Conservation (phyloP, 2,888 invertebrate genomes). For the Thecocarcelia acutangulata region DNA sequence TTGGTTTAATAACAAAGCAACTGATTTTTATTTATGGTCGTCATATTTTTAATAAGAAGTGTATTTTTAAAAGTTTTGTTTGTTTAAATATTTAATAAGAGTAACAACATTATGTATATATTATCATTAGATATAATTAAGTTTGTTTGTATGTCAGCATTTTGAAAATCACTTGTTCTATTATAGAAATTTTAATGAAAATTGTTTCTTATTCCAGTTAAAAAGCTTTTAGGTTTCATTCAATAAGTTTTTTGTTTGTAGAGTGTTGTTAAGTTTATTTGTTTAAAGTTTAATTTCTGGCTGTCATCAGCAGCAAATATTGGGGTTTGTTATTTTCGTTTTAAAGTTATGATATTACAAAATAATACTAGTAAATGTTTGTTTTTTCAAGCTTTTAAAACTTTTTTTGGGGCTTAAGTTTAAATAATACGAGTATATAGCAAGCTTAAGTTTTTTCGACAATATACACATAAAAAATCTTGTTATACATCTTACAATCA, state of each 20-base stretch:
- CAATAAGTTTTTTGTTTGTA: slow-evolving; percentile 10
- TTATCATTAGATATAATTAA: not conserved
- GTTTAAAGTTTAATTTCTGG: slow-evolving; percentile 5
- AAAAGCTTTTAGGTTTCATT: slow-evolving; percentile 51
- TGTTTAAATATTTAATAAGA: slow-evolving; percentile 46
- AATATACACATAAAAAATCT: not conserved
- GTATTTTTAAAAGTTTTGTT: slow-evolving; percentile 1
- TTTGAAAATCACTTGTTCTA: slow-evolving; percentile 6
- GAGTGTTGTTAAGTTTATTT: slow-evolving; percentile 3
- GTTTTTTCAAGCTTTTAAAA: slow-evolving; percentile 46
- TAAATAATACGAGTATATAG: slow-evolving; percentile 53
- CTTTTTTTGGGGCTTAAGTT: slow-evolving; percentile 60
- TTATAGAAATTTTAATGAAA: slow-evolving; percentile 12
- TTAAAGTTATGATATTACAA: not conserved
- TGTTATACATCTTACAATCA: too few relatives aligned
- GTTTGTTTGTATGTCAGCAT: slow-evolving; percentile 2
- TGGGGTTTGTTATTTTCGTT: not conserved
- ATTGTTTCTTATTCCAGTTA: slow-evolving; percentile 21
- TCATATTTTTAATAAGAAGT: slow-evolving; percentile 5
- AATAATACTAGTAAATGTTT: not conserved
- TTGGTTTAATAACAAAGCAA: slow-evolving; percentile 55
- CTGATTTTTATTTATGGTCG: slow-evolving; percentile 36
- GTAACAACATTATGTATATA: slow-evolving; percentile 50
- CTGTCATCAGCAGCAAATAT: not conserved
- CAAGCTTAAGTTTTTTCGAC: slow-evolving; percentile 44